Evolutionary conservation across 2,113 vertebrate genomes (phyloP).

Genomic region (Grammomys surdaster): DNA sequence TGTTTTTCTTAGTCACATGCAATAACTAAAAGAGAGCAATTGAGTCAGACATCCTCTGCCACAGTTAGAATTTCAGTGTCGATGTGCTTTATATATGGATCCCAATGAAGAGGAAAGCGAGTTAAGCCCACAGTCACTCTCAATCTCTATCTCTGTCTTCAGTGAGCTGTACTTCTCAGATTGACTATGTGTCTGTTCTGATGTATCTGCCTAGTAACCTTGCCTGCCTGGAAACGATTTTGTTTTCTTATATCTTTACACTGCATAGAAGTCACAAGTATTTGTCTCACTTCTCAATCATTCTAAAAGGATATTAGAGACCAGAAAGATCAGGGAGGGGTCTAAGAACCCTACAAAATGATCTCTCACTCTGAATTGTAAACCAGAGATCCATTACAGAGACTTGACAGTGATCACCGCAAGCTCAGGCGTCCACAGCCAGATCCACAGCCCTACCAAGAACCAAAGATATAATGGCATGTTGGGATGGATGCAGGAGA

Average conservation of each 20-base stretch:
- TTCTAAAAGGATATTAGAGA: neutral
- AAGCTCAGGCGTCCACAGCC: neutral
- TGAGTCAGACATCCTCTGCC: slow-evolving; percentile 56
- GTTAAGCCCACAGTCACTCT: slow-evolving; percentile 56
- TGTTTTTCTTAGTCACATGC: slow-evolving; percentile 45
- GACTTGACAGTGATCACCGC: no score
- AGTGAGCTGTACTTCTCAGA: neutral
- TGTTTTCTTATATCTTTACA: slow-evolving; percentile 55
- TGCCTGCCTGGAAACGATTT: slow-evolving; percentile 28
- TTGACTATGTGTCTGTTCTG: slow-evolving; percentile 69
- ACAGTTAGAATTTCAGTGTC: slow-evolving; percentile 59
- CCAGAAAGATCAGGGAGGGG: neutral
- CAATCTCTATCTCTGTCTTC: slow-evolving; percentile 53
- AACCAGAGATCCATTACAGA: neutral
- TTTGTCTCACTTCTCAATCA: neutral
- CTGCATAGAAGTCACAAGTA: neutral
- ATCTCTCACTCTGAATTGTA: neutral
- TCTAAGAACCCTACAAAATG: neutral
- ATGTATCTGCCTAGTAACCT: slow-evolving; percentile 51
- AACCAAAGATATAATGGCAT: neutral
- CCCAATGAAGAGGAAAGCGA: neutral
- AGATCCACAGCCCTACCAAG: neutral
- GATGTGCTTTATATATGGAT: slow-evolving; percentile 59
- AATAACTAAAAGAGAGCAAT: slow-evolving; percentile 57
- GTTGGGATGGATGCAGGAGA: neutral